Evolutionary conservation across 2,888 invertebrate species (phyloP).

Genomic region (Eupelmus urozonus): DNA sequence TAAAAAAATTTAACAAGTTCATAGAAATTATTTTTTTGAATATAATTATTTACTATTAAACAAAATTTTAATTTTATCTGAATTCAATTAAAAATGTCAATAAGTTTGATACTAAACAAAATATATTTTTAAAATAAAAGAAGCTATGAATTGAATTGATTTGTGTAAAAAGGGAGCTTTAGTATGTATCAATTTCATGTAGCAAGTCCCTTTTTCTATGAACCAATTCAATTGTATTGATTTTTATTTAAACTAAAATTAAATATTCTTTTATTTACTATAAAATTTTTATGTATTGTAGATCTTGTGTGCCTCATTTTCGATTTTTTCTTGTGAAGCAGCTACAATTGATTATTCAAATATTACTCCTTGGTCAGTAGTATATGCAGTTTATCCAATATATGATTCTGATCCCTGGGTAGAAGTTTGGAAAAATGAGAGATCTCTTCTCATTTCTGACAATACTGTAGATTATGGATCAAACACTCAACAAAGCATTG

Average conservation of each 20-base stretch:
- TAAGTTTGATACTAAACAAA: too few species aligned
- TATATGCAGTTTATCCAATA: slow-evolving; percentile 40
- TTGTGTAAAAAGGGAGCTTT: background rate
- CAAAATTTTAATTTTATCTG: too few species aligned
- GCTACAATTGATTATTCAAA: slow-evolving; percentile 48
- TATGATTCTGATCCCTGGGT: slow-evolving; percentile 37
- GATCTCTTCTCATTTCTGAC: slow-evolving; percentile 14
- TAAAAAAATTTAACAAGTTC: background rate
- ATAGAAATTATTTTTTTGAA: too few species aligned
- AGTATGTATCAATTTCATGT: too few species aligned
- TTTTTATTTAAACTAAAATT: too few species aligned
- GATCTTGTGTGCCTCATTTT: slow-evolving; percentile 27
- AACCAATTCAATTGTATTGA: too few species aligned
- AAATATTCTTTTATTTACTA: too few species aligned
- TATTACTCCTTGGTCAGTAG: slow-evolving; percentile 44
- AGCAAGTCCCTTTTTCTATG: too few species aligned
- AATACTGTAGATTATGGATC: slow-evolving; percentile 14
- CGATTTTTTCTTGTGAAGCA: slow-evolving; percentile 32
- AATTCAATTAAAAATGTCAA: too few species aligned
- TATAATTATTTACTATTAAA: too few species aligned
- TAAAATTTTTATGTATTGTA: slow-evolving; percentile 38
- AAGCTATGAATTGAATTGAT: too few species aligned
- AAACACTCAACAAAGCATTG: background rate
- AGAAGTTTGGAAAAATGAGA: slow-evolving; percentile 40
- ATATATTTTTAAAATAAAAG: too few species aligned